Base-by-base conservation (phyloP, 2,888 invertebrate species). In the Galerucella pusilla region DNA sequence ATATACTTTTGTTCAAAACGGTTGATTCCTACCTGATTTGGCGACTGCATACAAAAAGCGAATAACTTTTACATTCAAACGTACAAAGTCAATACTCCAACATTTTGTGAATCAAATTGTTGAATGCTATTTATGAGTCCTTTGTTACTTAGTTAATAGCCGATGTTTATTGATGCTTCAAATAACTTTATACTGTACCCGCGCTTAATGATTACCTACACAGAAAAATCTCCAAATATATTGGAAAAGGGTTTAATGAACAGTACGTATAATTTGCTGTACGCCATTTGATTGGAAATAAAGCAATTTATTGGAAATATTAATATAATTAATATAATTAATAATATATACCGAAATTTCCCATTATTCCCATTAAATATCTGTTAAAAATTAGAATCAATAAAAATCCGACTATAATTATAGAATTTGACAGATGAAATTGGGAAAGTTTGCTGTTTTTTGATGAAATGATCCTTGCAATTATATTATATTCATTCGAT, bases 141-240 rank as follows among this genome's bases (percentile, higher is more conserved):
- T 63, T 74, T 74, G 74, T 74, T 49, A 74, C 66, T 74, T 46
- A 65, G 70, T 74, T 74, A 67, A 74, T 74, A 66, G 71, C 49
- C n/a, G 67, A 61, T 74, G 74, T 74, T 74, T 70, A 74, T 74
- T 70, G 65, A 74, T 74, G 74, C 65, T 63, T 54, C 54, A 52
- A 71, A 71, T 71, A 71, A 71, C 61, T 67, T 61, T 49, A 46
- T 71, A 54, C 52, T 74, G 71, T 49, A 45, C 46, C 46, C 67
- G 63, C 45, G 59, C 59, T 57, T 65, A 65, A 71, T 71, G 52
- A 71, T 71, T 71, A 59, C 16, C 45, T 61, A 63, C 57, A 57
- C 65, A 59, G 52, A 71, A 71, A 71, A 71, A 59, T 71, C 25
- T 9, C 49, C 16, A 57, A 71, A 60, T 71, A 65, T 71, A 71